Evolutionary conservation across 2,797 vertebrate species (phyloP).

Genomic region (Microhierax caerulescens): DNA sequence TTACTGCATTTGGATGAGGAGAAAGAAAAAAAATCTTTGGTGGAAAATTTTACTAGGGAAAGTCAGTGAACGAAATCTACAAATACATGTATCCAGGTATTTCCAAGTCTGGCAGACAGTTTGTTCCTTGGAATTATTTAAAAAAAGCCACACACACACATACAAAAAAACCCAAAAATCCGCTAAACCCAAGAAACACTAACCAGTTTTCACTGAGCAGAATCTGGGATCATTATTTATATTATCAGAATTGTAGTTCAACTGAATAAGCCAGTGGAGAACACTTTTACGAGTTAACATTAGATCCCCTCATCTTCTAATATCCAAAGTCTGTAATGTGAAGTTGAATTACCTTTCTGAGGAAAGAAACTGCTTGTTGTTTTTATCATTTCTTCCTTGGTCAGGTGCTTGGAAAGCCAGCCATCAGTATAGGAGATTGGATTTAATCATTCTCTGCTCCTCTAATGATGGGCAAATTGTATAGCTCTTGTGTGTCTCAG

Average conservation of each 20-base stretch:
- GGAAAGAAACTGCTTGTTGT: background rate
- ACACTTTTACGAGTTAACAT: background rate
- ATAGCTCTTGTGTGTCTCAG: background rate
- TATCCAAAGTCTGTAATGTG: background rate
- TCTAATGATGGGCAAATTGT: background rate
- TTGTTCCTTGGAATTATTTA: background rate
- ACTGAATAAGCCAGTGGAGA: background rate
- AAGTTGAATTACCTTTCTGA: background rate
- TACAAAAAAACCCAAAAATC: no score
- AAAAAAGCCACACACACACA: background rate
- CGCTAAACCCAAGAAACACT: no score
- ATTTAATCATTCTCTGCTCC: background rate
- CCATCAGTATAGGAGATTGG: background rate
- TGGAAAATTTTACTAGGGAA: slow-evolving; percentile 1
- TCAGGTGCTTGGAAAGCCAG: background rate
- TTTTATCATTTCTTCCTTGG: background rate
- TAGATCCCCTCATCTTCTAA: background rate
- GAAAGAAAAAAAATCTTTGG: background rate
- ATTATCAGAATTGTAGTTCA: background rate
- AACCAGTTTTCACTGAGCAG: background rate
- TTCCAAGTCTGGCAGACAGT: slow-evolving; percentile 9
- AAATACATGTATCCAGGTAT: background rate
- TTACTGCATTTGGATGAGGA: background rate
- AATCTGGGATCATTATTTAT: background rate
- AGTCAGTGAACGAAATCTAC: background rate